Evolutionary conservation across 2,113 vertebrate species (phyloP), one percentile per base, ranked within the genome.

Genomic region (Lucifuga dentata): DNA sequence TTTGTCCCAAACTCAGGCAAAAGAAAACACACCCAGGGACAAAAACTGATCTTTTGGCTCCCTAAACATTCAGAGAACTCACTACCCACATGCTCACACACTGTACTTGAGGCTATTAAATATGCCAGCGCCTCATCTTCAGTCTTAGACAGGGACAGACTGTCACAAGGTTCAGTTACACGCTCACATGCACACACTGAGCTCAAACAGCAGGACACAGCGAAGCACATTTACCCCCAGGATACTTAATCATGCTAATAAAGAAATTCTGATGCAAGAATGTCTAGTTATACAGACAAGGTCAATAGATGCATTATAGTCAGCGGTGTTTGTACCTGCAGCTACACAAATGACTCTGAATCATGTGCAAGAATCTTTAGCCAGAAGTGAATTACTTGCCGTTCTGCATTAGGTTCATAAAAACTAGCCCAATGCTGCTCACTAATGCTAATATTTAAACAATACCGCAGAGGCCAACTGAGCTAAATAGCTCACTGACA

Each of bases 221-320:
- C 40, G 5, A 57, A 50, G 46, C 80, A 74, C 72, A 59, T 59
- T 73, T 41, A 49, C 43, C 82, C 73, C 5, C 36, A 19, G 63
- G 79, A 67, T 33, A 56, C 19, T 77, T 72, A 57, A 68, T 77
- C 86, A 60, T 58, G 62, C 65, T 67, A 35, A 26, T 44, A 71
- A 75, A 69, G 40, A 75, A 68, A 76, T 70, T 78, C 46, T 63
- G 78, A 70, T 70, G 73, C 71, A 75, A 81, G 63, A 60, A 68
- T 74, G 83, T 81, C 7, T 65, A 78, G 58, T 73, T 65, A 63
- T 32, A 79, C 55, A 63, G 71, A 73, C 82, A 80, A 88, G 82
- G 84, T 81, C 80, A 79, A 68, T 36, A 48, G 33, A 80, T 65
- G 53, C 50, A 60, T 62, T 63, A 40, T 61, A 21, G 67, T 78